These are phyloP conservation scores for Drosophila mercatorum DNA, from an alignment of 2,888 invertebrate genomes.

Conservation along the genomic window DNA sequence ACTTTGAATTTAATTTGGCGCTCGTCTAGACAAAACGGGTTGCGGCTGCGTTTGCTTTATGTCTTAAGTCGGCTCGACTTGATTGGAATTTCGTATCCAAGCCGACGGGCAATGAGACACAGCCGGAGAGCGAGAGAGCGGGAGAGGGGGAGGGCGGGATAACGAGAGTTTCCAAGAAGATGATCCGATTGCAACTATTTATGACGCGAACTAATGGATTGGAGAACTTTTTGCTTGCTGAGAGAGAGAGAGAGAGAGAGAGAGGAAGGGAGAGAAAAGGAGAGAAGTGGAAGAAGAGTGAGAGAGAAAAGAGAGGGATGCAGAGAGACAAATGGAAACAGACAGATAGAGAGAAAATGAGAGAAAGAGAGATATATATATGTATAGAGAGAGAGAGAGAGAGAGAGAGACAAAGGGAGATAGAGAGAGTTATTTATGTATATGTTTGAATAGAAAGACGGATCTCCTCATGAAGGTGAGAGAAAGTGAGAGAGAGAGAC, in stretches of 20 bases:
- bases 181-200: slow-evolving; percentile 44
- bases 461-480: neutral
- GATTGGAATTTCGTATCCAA: slow-evolving; percentile 57
- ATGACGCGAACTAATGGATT: slow-evolving; percentile 23
- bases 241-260: neutral
- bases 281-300: too few species aligned
- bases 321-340: too few species aligned
- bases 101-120: neutral
- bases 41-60: slow-evolving; percentile 47
- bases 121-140: neutral
- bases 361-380: neutral
- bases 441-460: too few species aligned
- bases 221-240: neutral
- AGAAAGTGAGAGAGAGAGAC: neutral
- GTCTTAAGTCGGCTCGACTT: slow-evolving; percentile 54
- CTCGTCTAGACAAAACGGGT: slow-evolving; percentile 65
- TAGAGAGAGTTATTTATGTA: too few species aligned
- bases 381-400: too few species aligned
- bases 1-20: slow-evolving; percentile 71
- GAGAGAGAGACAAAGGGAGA: neutral
- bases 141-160: neutral
- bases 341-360: too few species aligned
- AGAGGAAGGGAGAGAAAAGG: neutral
- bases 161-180: slow-evolving; percentile 14
- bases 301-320: neutral